phyloP scores from a whole-genome alignment of 2,888 invertebrate species.

The Alviniconcha strummeri region DNA sequence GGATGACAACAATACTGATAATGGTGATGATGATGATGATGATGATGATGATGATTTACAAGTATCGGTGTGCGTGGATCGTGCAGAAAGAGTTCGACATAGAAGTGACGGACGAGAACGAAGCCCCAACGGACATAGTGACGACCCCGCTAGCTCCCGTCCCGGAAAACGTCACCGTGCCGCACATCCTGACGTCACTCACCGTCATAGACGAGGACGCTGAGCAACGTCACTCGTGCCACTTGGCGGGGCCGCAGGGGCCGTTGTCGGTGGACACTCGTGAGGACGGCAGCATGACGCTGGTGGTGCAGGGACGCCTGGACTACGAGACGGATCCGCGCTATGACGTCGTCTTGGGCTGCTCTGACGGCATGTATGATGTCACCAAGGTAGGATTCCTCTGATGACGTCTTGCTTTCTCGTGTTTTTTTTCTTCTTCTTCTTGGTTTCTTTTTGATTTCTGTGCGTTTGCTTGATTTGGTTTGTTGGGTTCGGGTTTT shows the following conservation, averaged over 20 bases:
- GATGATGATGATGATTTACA: too few relatives aligned
- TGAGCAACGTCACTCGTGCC: conserved; percentile 49
- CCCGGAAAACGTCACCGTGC: conserved; percentile 42
- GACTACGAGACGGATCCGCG: conserved; percentile 45
- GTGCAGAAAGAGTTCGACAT: conserved; percentile 47
- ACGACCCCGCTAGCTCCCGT: conserved; percentile 32
- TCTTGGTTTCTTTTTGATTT: not conserved
- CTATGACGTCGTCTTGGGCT: conserved; percentile 40
- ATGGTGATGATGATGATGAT: too few relatives aligned
- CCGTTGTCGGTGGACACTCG: conserved; percentile 43
- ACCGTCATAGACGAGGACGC: conserved; percentile 51
- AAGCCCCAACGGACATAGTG: conserved; percentile 50
- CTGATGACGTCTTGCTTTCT: not conserved
- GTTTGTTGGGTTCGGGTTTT: too few relatives aligned
- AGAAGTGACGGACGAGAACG: conserved; percentile 49
- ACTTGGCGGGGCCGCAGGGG: conserved; percentile 30
- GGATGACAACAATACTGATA: too few relatives aligned
- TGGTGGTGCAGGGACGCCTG: conserved; percentile 42
- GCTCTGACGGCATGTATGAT: conserved; percentile 54
- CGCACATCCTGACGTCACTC: conserved; percentile 41
- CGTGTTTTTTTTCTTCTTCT: not conserved
- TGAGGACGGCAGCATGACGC: conserved; percentile 33
- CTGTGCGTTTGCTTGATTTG: too few relatives aligned
- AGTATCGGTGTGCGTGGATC: not conserved
- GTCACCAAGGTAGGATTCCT: conserved; percentile 45